Percentiles rank a stretch among this genome's conserved stretches.
Conservation (phyloP, 2,113 vertebrate species). For the Mola mola region DNA sequence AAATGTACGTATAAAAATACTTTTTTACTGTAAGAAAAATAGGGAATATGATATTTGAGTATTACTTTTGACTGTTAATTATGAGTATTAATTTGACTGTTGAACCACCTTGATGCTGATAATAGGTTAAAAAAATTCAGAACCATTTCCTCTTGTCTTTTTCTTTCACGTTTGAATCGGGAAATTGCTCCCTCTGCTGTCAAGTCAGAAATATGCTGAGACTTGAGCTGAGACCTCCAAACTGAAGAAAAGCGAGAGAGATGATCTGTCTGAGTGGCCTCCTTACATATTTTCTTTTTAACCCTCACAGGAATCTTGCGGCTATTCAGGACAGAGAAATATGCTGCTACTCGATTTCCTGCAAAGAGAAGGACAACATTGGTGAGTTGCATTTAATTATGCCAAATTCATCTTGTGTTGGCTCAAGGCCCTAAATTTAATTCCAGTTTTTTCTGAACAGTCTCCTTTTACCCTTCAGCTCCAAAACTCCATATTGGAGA, state of each 20-base stretch:
- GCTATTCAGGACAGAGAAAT: slow-evolving; percentile 89
- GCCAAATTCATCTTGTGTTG: neutral
- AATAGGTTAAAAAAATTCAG: neutral
- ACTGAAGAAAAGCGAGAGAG: slow-evolving; percentile 1
- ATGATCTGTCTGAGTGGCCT: neutral
- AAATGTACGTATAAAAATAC: slow-evolving; percentile 82
- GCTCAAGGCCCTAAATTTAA: neutral
- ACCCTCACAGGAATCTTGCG: slow-evolving; percentile 81
- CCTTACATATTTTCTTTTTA: neutral
- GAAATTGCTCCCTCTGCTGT: slow-evolving; percentile 47
- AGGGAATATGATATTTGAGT: neutral
- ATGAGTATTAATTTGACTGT: no score
- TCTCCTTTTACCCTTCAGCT: neutral
- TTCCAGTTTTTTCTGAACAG: neutral
- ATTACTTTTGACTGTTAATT: neutral
- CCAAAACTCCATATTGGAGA: neutral
- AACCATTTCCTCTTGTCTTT: neutral
- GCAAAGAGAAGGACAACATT: slow-evolving; percentile 89
- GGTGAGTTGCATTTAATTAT: slow-evolving; percentile 81
- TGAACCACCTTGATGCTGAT: neutral
- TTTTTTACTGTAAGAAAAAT: neutral
- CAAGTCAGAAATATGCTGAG: neutral
- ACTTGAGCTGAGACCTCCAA: neutral
- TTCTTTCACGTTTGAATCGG: neutral
- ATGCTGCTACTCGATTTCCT: slow-evolving; percentile 88